A percentile compares a stretch with the other conserved stretches of the same genome.
Evolutionary conservation across 2,888 invertebrate genomes (phyloP).

Genomic region (Ptilodon capucinus): DNA sequence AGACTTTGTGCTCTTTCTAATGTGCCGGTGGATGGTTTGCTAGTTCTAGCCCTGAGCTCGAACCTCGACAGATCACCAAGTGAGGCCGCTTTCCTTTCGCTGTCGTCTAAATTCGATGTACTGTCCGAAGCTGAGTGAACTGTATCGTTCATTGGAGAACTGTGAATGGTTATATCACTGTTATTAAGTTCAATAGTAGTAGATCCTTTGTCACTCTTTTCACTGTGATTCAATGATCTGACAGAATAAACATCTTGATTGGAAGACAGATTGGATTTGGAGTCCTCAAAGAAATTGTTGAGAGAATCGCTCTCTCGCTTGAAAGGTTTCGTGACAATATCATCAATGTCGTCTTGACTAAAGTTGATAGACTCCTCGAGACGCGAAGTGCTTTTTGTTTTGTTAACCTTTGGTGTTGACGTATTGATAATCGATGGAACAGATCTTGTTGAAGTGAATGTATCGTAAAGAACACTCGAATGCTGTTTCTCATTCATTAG

Average conservation of each 20-base stretch:
- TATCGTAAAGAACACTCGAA: conserved; percentile 63
- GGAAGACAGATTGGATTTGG: conserved; percentile 75
- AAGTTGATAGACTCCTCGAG: conserved; percentile 73
- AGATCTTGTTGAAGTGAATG: conserved; percentile 41
- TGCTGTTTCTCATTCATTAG: conserved; percentile 69
- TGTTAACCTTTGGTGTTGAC: conserved; percentile 75
- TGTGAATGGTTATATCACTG: conserved; percentile 89
- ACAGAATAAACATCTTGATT: conserved; percentile 73
- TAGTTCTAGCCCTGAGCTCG: conserved; percentile 67
- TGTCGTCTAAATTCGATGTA: conserved; percentile 79
- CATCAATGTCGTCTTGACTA: conserved; percentile 79
- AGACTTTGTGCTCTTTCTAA: conserved; percentile 91
- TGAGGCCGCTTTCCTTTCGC: conserved; percentile 89
- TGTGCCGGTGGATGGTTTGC: conserved; percentile 80
- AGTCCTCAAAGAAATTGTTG: conserved; percentile 73
- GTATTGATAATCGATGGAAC: conserved; percentile 61
- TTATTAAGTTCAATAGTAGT: conserved; percentile 89
- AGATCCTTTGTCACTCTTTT: conserved; percentile 77
- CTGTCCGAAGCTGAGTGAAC: conserved; percentile 69
- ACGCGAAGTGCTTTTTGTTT: conserved; percentile 60
- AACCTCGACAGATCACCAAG: conserved; percentile 90
- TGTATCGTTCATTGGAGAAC: conserved; percentile 83
- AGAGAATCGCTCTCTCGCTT: conserved; percentile 75
- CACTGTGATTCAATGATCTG: conserved; percentile 71
- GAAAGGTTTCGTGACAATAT: conserved; percentile 76